Base-by-base conservation (phyloP, 2,888 invertebrate species). In the Tetheella fluctuosa region DNA sequence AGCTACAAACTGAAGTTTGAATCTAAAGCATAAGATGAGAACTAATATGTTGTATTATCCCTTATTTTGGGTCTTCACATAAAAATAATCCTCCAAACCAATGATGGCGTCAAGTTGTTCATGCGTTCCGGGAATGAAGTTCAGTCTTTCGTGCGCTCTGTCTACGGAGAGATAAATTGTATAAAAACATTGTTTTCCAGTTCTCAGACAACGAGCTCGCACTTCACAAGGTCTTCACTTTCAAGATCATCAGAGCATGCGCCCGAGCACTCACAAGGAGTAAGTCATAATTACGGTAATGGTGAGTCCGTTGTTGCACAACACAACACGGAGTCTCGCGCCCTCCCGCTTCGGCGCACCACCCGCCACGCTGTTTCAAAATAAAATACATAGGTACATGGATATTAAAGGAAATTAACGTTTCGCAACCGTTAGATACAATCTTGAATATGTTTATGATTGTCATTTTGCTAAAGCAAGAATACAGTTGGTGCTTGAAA, bases 201-300 rank as follows among this genome's bases (percentile, higher is more conserved):
- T 85, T 88, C 88, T 83, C 88, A 85, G 81, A 79, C 81, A 82
- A 76, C 80, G 79, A 80, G 75, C 80, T n/a, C 39, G 83, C 83
- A 80, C 78, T 72, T 70, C 70, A 68, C 89, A 89, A 91, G 91
- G 92, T 88, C 90, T 86, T 93, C 90, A 89, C 93, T 93, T 93
- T 93, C 93, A 93, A 93, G 93, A 92, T 90, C 93, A 93, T 73
- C 91, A 82, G 91, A 91, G 88, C 89, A 88, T 83, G 78, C 75
- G 73, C 60, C 73, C 79, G 77, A 83, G 78, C 75, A 72, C 62
- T 74, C 80, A 77, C 88, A 84, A 79, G 79, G 83, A 85, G 83
- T 84, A 80, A 81, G 80, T 82, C 80, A 87, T 92, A 91, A 92
- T 91, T 91, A 87, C 88, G 77, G 88, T 90, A 90, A 90, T 90